A percentile compares a stretch with the other conserved stretches of the same genome.
Evolutionary conservation across 2,113 vertebrate genomes (phyloP).

Genomic region (Athene cunicularia): DNA sequence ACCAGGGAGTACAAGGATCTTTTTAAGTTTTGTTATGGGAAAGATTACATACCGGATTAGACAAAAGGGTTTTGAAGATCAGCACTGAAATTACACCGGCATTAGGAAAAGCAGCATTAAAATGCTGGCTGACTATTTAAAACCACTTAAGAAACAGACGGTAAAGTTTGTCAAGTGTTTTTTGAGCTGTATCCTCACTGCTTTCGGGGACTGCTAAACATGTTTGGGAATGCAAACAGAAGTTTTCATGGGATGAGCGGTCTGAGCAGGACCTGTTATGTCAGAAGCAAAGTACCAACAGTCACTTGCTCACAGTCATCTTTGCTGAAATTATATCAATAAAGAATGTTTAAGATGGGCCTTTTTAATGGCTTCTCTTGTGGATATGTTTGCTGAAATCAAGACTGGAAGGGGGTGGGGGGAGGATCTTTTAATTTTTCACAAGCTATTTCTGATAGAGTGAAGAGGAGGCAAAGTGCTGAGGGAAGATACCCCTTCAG

Average conservation of each 20-base stretch:
- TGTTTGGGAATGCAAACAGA: conserved; percentile 32
- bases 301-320: background rate
- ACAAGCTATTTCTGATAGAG: conserved; percentile 13
- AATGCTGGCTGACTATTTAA: conserved; percentile 67
- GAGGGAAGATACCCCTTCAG: background rate
- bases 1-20: conserved; percentile 59
- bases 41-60: conserved; percentile 64
- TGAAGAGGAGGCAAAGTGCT: background rate
- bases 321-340: background rate
- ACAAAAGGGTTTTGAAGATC: conserved; percentile 69
- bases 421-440: conserved; percentile 32
- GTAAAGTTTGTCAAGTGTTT: conserved; percentile 66
- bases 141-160: conserved; percentile 63
- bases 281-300: conserved; percentile 40
- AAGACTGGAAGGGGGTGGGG: background rate
- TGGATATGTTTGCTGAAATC: background rate
- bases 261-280: conserved; percentile 13
- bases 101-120: conserved; percentile 54
- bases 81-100: conserved; percentile 58
- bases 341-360: background rate
- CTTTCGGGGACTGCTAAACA: conserved; percentile 29
- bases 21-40: conserved; percentile 82
- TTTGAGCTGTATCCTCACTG: conserved; percentile 30
- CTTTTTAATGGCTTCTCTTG: background rate
- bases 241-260: conserved; percentile 9